phyloP scores from a whole-genome alignment of 2,888 invertebrate genomes.

The Malthinus seriepunctatus region DNA sequence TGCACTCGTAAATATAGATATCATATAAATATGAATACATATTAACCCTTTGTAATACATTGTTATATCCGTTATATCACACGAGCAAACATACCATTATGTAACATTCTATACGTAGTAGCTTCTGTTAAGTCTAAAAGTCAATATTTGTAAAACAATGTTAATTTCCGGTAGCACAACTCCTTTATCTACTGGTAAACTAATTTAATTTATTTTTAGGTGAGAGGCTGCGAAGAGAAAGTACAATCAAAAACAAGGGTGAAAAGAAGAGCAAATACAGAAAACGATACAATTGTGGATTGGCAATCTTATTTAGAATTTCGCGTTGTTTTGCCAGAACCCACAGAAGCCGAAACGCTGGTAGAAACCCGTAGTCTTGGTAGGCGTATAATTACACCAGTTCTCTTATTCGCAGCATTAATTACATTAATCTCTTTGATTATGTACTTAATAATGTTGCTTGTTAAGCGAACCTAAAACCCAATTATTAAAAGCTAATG shows the following conservation, averaged over 20 bases:
- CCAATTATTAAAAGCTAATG: no score
- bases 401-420: slow-evolving; percentile 1
- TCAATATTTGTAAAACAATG: not conserved
- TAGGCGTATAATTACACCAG: not conserved
- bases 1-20: no score
- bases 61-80: no score
- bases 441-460: not conserved
- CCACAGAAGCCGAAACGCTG: not conserved
- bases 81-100: no score
- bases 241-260: slow-evolving; percentile 11
- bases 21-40: no score
- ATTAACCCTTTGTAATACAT: no score
- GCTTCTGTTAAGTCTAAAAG: not conserved
- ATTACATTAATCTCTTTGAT: not conserved
- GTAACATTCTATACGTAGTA: no score
- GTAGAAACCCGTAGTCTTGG: not conserved
- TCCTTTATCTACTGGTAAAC: not conserved
- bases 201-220: slow-evolving; percentile 21
- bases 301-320: slow-evolving; percentile 24
- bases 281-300: slow-evolving; percentile 9
- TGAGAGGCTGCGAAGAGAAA: slow-evolving; percentile 22
- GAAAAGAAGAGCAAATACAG: slow-evolving; percentile 13
- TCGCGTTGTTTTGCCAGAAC: slow-evolving; percentile 17
- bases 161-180: not conserved
- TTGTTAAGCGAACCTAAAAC: slow-evolving; percentile 1